Percentiles rank a stretch among this genome's conserved stretches.
Conservation (phyloP, 2,797 vertebrate species). For the Platalea minor region DNA sequence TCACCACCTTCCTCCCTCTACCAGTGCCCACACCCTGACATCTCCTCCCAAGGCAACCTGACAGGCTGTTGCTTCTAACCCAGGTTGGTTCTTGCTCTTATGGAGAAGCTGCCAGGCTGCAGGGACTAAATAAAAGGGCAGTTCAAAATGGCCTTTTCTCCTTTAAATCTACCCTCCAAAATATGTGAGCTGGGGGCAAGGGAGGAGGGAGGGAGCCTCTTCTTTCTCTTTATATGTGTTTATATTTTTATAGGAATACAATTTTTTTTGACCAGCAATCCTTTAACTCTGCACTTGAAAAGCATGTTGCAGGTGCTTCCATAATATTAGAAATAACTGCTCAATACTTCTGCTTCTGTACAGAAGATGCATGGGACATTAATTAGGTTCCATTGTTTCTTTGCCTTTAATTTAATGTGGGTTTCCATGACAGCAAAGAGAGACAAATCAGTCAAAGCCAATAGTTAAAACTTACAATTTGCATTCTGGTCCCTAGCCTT, state of each 20-base stretch:
- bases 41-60: neutral
- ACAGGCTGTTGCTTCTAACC: neutral
- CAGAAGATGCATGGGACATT: neutral
- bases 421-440: neutral
- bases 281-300: neutral
- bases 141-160: neutral
- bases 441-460: neutral
- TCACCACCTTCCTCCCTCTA: neutral
- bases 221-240: neutral
- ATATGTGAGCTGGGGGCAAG: neutral
- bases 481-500: neutral
- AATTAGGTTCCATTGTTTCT: neutral
- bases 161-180: neutral
- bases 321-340: neutral
- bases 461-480: neutral
- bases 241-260: neutral
- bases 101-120: neutral
- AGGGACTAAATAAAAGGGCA: neutral
- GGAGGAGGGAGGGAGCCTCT: neutral
- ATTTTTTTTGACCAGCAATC: neutral
- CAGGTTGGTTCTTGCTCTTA: neutral
- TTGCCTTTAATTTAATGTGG: neutral
- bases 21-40: neutral
- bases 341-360: neutral
- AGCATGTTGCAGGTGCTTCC: neutral